Evolutionary conservation across 2,113 vertebrate genomes (phyloP), one percentile per base, ranked within the genome.

Genomic region (Sylvietta virens): DNA sequence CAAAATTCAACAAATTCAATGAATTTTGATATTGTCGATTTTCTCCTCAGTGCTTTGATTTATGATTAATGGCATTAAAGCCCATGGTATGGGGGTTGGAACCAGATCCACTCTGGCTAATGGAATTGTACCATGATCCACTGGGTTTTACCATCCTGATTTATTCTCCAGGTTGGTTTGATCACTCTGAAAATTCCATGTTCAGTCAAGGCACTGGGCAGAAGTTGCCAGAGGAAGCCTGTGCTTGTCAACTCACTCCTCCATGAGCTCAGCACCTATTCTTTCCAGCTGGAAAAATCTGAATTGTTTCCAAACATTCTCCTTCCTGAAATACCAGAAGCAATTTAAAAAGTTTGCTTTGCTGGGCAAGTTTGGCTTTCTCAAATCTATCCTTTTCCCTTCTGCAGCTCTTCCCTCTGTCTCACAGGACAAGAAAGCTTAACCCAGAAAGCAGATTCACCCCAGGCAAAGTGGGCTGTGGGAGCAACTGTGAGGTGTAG

Each of bases 231-330:
- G 31, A 76, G 62, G 45, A 86, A 95, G 11, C 20, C 40, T 61
- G 22, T 53, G 9, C 20, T 61, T 53, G 53, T 58, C 31, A 39
- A 13, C 27, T 74, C 44, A 11, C 12, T 81, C 45, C 44, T 60
- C 33, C 65, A 67, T 33, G 21, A 91, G 24, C 33, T 84, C 69
- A 24, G 56, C 53, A 85, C 30, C 28, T 78, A 53, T 67, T 78
- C 19, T 40, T 88, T 79, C 44, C 87, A 96, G 81, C 61, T 89
- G 78, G 83, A 84, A 94, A 82, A 88, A 58, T n/a, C 18, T 37
- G 62, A 77, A 45, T 30, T 42, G 17, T 64, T 89, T 84, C 60
- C 44, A 77, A 94, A 48, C 3, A 4, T 79, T 65, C 67, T 69
- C 22, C 48, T 53, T 88, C 61, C 45, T 60, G 35, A 79, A 85